These are phyloP conservation scores for Coptotermes formosanus DNA, from an alignment of 1,140 invertebrate genomes.

Conservation along the genomic window DNA sequence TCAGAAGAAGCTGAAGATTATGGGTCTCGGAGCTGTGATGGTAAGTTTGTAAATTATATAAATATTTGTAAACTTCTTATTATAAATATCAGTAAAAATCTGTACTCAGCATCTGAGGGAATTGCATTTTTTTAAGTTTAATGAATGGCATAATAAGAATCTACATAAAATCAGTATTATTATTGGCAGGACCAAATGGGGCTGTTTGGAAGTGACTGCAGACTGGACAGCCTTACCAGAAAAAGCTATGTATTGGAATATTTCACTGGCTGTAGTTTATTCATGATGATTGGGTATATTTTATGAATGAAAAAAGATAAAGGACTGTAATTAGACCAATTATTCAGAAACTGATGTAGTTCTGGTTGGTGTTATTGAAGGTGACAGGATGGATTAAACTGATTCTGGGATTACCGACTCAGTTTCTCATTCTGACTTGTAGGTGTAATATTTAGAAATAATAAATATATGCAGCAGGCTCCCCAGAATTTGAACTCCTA, in stretches of 20 bases:
- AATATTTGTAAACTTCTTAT: neutral
- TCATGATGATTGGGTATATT: neutral
- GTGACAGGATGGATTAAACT: no score
- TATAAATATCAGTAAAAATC: neutral
- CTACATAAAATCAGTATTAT: neutral
- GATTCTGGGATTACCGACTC: no score
- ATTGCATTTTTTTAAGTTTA: neutral
- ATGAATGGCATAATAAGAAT: neutral
- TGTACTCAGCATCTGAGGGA: neutral
- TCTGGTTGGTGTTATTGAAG: no score
- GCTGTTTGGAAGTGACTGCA: neutral
- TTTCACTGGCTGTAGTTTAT: neutral
- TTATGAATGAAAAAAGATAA: no score
- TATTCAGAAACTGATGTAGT: no score
- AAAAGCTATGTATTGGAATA: neutral
- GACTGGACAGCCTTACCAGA: neutral
- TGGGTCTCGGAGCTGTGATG: conserved; percentile 46
- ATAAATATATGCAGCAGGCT: no score
- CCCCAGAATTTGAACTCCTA: no score
- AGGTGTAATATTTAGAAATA: no score
- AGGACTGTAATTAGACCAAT: no score
- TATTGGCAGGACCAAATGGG: neutral
- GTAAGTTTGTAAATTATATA: conserved; percentile 37
- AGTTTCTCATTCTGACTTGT: no score
- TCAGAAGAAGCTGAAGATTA: conserved; percentile 50